phyloP scores from a whole-genome alignment of 2,888 invertebrate genomes.

The Eupithecia abbreviata region DNA sequence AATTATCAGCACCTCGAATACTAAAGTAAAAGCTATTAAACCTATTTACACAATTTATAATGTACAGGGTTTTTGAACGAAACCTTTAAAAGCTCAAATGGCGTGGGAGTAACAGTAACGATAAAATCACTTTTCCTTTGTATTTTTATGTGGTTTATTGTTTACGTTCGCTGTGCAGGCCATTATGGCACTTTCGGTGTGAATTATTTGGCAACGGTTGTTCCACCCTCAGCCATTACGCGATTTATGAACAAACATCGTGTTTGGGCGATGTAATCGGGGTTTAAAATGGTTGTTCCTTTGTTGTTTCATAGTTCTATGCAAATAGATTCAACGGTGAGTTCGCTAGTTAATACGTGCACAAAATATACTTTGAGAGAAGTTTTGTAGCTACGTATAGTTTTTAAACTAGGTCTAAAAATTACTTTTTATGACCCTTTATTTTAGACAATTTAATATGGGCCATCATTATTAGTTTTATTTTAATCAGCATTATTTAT shows the following conservation, averaged over 20 bases:
- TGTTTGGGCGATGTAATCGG: conserved; percentile 33
- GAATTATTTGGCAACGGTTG: conserved; percentile 76
- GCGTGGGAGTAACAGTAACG: conserved; percentile 38
- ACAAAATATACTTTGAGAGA: background rate
- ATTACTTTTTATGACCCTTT: no score
- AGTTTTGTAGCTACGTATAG: background rate
- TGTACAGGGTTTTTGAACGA: conserved; percentile 13
- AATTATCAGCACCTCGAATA: background rate
- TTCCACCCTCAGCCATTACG: conserved; percentile 60
- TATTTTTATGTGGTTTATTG: conserved; percentile 75
- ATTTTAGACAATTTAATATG: no score
- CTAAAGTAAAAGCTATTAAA: conserved; percentile 6
- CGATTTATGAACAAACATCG: conserved; percentile 65
- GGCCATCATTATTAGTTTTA: no score
- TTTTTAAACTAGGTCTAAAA: background rate
- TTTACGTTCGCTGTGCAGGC: conserved; percentile 66
- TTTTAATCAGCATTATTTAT: no score
- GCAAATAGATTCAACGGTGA: background rate
- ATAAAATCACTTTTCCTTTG: conserved; percentile 63
- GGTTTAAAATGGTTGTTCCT: conserved; percentile 17
- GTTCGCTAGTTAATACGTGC: background rate
- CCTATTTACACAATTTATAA: background rate
- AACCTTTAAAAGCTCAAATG: conserved; percentile 27
- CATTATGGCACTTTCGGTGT: conserved; percentile 72
- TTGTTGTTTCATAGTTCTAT: conserved; percentile 8